phyloP scores from a whole-genome alignment of 2,113 vertebrate genomes.

The Callospermophilus lateralis region DNA sequence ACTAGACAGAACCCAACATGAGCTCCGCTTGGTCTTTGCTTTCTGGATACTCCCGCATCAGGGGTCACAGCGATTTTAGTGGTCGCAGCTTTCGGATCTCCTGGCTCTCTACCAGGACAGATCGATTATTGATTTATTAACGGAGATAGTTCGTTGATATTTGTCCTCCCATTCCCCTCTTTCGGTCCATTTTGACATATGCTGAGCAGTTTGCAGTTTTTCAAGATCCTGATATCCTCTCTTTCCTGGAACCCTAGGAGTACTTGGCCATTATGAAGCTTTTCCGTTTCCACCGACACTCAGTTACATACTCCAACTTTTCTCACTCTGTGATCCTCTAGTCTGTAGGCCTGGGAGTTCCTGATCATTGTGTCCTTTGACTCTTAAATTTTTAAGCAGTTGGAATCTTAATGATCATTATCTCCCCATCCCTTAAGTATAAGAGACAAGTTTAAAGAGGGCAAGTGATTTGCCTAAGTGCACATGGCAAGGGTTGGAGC shows the following conservation, averaged over 20 bases:
- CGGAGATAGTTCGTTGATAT: constrained; percentile 26
- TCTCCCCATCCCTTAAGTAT: background rate
- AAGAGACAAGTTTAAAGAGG: constrained; percentile 38
- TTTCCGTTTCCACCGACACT: constrained; percentile 29
- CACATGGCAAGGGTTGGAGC: constrained; percentile 57
- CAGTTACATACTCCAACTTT: constrained; percentile 64
- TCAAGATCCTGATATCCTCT: background rate
- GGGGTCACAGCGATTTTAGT: constrained; percentile 58
- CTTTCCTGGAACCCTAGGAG: background rate
- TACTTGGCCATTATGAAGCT: constrained; percentile 55
- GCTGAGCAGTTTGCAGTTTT: constrained; percentile 61
- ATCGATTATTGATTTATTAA: constrained; percentile 40
- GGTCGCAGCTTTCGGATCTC: constrained; percentile 44
- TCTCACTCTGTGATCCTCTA: constrained; percentile 26
- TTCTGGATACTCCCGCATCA: background rate
- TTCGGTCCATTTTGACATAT: constrained; percentile 68
- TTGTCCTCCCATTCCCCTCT: background rate
- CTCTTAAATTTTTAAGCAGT: background rate
- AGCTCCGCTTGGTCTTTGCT: background rate
- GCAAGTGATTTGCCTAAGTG: constrained; percentile 69
- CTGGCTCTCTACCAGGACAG: background rate
- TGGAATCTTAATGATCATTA: background rate
- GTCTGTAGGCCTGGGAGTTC: background rate
- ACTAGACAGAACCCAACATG: background rate
- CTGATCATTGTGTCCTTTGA: constrained; percentile 1